Conservation (phyloP, 2,888 invertebrate species). For the Calameuta idolon region DNA sequence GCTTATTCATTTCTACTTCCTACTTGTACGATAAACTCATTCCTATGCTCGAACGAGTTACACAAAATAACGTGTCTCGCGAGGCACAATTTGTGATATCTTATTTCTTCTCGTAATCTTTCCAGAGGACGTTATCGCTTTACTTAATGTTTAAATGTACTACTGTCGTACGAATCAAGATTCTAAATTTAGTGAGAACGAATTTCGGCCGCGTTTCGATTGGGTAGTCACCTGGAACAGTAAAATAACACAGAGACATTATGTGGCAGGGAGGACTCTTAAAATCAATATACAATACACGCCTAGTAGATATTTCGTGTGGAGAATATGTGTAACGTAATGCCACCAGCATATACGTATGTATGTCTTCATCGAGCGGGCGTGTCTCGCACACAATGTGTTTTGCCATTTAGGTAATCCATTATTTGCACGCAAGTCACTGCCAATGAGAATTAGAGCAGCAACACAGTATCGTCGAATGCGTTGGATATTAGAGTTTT, state of each 20-base stretch:
- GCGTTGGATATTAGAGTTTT: neutral
- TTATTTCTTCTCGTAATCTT: neutral
- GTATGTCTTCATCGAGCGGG: neutral
- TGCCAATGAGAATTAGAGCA: neutral
- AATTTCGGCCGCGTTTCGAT: neutral
- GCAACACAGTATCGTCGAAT: neutral
- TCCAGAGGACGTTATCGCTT: neutral
- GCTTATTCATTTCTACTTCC: neutral
- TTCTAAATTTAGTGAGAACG: neutral
- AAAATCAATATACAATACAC: neutral
- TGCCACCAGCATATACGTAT: neutral
- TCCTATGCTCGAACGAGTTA: neutral
- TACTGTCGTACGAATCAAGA: neutral
- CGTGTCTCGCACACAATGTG: neutral
- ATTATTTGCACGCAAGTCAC: neutral
- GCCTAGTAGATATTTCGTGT: neutral
- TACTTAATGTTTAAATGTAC: neutral
- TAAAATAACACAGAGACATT: neutral
- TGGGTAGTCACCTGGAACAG: neutral
- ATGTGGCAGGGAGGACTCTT: neutral
- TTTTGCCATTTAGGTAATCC: neutral
- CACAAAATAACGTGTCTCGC: neutral
- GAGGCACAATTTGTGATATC: neutral
- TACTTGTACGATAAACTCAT: neutral
- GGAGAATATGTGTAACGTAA: neutral